These are phyloP conservation scores for Tachysurus fulvidraco DNA, from an alignment of 2,113 vertebrate genomes.

Conservation along the genomic window DNA sequence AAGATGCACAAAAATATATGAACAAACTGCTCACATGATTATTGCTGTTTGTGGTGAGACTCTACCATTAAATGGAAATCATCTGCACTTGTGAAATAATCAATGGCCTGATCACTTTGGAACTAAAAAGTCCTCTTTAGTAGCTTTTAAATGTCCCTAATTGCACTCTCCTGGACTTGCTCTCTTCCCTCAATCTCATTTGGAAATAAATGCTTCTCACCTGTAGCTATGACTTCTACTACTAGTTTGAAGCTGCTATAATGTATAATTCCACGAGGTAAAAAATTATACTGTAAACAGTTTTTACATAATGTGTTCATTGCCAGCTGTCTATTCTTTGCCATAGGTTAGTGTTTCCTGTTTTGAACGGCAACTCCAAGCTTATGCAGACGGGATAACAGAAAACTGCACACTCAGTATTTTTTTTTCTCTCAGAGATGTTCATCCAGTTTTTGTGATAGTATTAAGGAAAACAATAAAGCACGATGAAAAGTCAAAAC, in stretches of 20 bases:
- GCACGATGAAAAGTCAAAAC: background rate
- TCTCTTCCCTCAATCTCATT: background rate
- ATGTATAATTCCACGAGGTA: too few relatives aligned
- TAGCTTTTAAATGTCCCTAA: background rate
- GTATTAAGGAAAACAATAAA: background rate
- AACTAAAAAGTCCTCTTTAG: background rate
- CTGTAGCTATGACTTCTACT: background rate
- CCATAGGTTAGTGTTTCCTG: background rate
- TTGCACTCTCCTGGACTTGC: background rate
- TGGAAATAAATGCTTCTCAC: background rate
- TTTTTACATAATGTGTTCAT: background rate
- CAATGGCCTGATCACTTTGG: background rate
- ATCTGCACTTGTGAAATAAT: too few relatives aligned
- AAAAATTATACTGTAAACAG: too few relatives aligned
- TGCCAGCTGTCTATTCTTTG: background rate
- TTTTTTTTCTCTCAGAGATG: background rate
- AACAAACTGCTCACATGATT: too few relatives aligned
- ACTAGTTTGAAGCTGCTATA: background rate
- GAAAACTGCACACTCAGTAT: background rate
- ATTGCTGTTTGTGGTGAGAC: too few relatives aligned
- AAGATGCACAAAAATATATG: too few relatives aligned
- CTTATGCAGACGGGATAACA: background rate
- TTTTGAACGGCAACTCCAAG: background rate
- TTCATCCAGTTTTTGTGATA: background rate
- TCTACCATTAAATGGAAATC: too few relatives aligned